These are phyloP conservation scores for Pollimyrus isidori DNA, from an alignment of 2,113 vertebrate genomes.

Conservation along the genomic window DNA sequence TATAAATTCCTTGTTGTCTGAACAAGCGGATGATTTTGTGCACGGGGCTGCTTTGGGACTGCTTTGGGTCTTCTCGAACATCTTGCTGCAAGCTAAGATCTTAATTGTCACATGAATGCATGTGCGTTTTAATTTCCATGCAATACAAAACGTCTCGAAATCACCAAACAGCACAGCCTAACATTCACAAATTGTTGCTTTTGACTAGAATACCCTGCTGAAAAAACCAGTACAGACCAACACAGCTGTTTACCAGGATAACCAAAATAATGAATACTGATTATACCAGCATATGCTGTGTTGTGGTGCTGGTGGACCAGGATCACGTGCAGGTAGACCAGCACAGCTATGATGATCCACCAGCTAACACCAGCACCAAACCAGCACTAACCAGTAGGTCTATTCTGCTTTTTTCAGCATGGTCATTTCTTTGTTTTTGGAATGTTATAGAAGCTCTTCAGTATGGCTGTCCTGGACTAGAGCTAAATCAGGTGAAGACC, in stretches of 20 bases:
- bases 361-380: neutral
- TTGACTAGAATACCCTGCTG: neutral
- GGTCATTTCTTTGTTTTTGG: neutral
- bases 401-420: neutral
- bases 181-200: neutral
- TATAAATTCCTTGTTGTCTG: no score
- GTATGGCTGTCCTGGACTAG: neutral
- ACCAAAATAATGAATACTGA: neutral
- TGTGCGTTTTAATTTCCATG: neutral
- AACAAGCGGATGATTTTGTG: neutral
- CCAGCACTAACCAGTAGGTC: neutral
- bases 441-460: neutral
- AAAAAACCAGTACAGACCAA: neutral
- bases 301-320: neutral
- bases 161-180: neutral
- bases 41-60: neutral
- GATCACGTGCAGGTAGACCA: neutral
- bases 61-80: neutral
- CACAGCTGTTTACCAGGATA: neutral
- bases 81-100: neutral
- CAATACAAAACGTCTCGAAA: neutral
- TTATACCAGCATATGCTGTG: neutral
- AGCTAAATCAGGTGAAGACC: neutral
- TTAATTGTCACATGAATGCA: neutral
- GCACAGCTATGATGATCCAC: neutral